Evolutionary conservation across 2,888 invertebrate species (phyloP), one percentile per base, ranked within the genome.

Genomic region (Cephus runcator): DNA sequence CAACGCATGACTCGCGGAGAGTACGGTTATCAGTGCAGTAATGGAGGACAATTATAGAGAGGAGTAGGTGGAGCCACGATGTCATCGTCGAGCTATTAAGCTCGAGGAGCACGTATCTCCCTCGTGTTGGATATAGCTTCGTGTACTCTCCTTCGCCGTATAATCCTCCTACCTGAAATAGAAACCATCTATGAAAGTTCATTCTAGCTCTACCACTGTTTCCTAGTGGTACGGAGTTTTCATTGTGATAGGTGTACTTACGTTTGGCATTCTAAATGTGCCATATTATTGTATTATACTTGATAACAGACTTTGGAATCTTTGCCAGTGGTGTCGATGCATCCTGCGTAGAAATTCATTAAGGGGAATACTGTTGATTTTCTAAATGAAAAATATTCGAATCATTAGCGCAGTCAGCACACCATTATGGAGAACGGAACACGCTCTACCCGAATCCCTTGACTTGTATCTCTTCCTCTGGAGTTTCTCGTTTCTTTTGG

Each of bases 41-140:
- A 89, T 89, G 80, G 82, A 77, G 82, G 85, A 85, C 86, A 87
- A 88, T 88, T 86, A 88, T 85, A 83, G 81, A 80, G 81, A 81
- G 75, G 82, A 78, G 84, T 84, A 85, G 85, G 84, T 85, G 83
- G 84, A 85, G 83, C 84, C 82, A 81, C 80, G 79, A 82, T 84
- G 85, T 84, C 85, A 84, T 85, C 82, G 82, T 81, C 79, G 79
- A 78, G 83, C 83, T 83, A 87, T 88, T 84, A 85, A 79, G 23
- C 75, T 73, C 77, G 77, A 80, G 77, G 76, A 75, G 79, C 85
- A 86, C 85, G 86, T 86, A 85, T 81, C 71, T 71, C 31, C 12
- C 71, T 71, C 34, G 71, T 9, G 71, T 71, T 71, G 11, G 33
- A 71, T 71, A 56, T 56, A 56, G 56, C 56, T 23, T 23, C 56